Evolutionary conservation across 2,113 vertebrate genomes (phyloP).

Genomic region (Microcebus ravelobensis): DNA sequence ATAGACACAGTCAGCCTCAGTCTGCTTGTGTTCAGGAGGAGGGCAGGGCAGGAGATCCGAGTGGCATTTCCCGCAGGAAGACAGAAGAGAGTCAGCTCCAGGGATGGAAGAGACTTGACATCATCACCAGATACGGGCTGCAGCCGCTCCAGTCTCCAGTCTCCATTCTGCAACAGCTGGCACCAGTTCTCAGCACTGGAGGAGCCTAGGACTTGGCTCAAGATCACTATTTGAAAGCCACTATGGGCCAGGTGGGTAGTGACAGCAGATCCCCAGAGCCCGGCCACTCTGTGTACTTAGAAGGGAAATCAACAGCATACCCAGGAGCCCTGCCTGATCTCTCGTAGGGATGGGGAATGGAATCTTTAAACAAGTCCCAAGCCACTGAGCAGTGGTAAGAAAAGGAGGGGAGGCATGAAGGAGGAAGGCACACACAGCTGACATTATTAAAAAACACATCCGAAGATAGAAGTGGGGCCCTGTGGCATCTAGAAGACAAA

Average conservation of each 20-base stretch:
- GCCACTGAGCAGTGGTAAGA: neutral
- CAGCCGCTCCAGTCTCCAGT: neutral
- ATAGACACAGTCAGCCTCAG: neutral
- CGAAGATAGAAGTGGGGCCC: constrained; percentile 23
- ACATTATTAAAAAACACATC: constrained; percentile 10
- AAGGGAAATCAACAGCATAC: neutral
- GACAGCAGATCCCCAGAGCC: neutral
- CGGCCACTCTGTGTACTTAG: neutral
- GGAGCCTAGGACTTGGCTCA: neutral
- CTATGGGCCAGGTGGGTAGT: no score
- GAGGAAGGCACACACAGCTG: neutral
- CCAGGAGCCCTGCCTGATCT: neutral
- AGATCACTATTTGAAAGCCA: neutral
- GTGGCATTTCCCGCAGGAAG: neutral
- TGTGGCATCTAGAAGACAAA: neutral
- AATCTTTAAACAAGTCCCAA: neutral
- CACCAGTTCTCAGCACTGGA: accelerated
- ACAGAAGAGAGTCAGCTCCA: neutral
- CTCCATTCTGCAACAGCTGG: neutral
- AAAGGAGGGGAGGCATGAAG: neutral
- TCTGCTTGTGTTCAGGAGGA: neutral
- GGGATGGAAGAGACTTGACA: neutral
- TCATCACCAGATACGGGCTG: neutral
- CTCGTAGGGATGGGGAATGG: neutral
- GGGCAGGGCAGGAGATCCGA: neutral